Base-by-base conservation (phyloP, 64 coral and sea anemone genomes). In the Actinia equina region DNA sequence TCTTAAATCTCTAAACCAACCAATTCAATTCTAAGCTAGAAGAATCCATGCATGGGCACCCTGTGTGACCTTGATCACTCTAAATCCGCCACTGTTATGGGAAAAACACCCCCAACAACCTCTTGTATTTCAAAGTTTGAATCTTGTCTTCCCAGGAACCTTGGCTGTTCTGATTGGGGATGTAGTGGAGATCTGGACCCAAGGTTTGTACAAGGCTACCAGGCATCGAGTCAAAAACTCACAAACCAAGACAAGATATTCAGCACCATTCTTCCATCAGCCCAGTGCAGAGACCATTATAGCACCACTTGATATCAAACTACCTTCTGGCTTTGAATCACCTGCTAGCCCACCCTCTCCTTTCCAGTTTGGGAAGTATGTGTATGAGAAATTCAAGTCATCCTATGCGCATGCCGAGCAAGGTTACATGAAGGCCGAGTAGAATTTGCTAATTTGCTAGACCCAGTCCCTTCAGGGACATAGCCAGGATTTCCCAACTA, bases 341-440 rank as follows among this genome's bases (percentile, higher is more conserved):
- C 10, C 83, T 60, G 13, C 1, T 17, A 62, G 3, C 56, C 83
- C 37, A 12, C 56, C 52, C 56, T 18, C 83, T 42, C 93, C 93
- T 20, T 94, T 94, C 19, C 80, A 45, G 52, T 94, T 94, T 91
- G 93, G 93, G n/a, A 88, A 91, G 26, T 94, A 94, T 49, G 85
- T 91, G 59, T 12, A 91, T n/a, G 86, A 83, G 25, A 94, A 94
- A 59, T 94, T 94, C 80, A 59, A 88, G 7, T 82, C 85, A 0
- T 92, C 91, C 20, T 92, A 92, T 74, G 7, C 26, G 2, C 26
- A 74, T 74, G 10, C 69, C 14, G 13, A 74, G 3, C 1, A 27
- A 41, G 9, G 13, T 9, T 26, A 71, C 69, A 71, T 15, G 0
- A 74, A 74, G 11, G 69, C 26, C 2, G 25, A 41, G 27, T 41